Evolutionary conservation across 2,797 vertebrate species (phyloP).

Genomic region (Sebastes goodei): DNA sequence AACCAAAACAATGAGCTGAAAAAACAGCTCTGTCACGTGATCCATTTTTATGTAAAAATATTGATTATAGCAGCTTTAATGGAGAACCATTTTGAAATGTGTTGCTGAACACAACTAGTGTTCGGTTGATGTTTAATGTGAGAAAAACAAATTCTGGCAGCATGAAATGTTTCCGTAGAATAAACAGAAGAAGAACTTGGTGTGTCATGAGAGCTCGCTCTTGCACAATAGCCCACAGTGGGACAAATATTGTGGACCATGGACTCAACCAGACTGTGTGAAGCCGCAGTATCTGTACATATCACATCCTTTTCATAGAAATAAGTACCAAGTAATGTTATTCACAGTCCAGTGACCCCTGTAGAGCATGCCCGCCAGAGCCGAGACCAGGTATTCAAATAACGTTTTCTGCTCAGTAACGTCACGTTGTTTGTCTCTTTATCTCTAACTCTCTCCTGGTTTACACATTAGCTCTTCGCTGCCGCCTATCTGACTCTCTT

Average conservation of each 20-base stretch:
- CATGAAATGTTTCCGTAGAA: not conserved
- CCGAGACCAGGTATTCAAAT: not conserved
- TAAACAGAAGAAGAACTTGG: not conserved
- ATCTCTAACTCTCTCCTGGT: slow-evolving; percentile 24
- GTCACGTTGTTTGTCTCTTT: not conserved
- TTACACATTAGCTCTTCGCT: slow-evolving; percentile 54
- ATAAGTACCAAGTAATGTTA: not conserved
- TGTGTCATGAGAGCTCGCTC: not conserved
- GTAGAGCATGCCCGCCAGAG: not conserved
- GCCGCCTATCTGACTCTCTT: slow-evolving; percentile 14
- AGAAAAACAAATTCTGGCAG: not conserved
- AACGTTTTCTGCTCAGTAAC: not conserved
- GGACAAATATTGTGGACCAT: not conserved
- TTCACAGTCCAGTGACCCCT: not conserved
- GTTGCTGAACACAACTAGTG: not conserved
- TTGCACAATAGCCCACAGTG: slow-evolving; percentile 10
- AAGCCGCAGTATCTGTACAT: not conserved
- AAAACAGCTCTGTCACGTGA: not conserved
- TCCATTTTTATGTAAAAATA: not conserved
- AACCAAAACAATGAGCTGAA: not conserved
- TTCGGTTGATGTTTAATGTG: not conserved
- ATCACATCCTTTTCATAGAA: not conserved
- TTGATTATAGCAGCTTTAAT: not conserved
- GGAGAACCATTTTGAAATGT: not conserved
- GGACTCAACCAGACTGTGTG: not conserved